These are phyloP conservation scores for Drosophila ercepeae DNA, from an alignment of 1,140 invertebrate species.

Conservation along the genomic window DNA sequence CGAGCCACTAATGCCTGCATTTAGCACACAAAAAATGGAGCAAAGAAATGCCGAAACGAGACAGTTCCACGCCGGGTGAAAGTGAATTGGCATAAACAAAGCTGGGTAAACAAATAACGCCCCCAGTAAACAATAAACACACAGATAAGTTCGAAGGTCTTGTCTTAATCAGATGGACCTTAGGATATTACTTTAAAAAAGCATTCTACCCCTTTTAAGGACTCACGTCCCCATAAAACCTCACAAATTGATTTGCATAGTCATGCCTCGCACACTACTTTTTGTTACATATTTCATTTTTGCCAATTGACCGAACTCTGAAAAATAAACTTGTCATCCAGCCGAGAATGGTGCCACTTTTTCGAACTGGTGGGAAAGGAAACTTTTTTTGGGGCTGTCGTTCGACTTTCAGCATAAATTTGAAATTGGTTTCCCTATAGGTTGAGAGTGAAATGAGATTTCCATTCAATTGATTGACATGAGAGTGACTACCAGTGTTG, in stretches of 20 bases:
- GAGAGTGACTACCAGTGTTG: constrained; percentile 9
- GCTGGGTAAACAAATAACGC: constrained; percentile 18
- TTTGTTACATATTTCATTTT: constrained; percentile 26
- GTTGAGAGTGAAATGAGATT: constrained; percentile 52
- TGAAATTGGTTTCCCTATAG: constrained; percentile 31
- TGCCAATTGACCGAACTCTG: constrained; percentile 34
- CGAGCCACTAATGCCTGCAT: constrained; percentile 77
- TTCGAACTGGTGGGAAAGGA: background rate
- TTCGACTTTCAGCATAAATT: constrained; percentile 33
- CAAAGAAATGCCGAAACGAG: constrained; percentile 7
- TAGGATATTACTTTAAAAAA: background rate
- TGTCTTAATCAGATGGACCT: background rate
- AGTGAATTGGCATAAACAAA: constrained; percentile 36
- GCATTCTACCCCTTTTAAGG: background rate
- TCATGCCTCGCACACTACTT: background rate
- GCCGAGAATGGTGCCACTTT: constrained; percentile 48
- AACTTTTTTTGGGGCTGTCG: constrained; percentile 24
- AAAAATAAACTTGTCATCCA: constrained; percentile 49
- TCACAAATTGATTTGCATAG: background rate
- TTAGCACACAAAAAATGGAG: constrained; percentile 59
- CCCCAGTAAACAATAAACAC: constrained; percentile 37
- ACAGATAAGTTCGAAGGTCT: constrained; percentile 24
- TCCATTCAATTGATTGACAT: constrained; percentile 55
- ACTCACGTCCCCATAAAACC: too few species aligned
- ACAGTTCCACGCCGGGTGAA: constrained; percentile 4